Evolutionary conservation across 2,113 vertebrate genomes (phyloP), one percentile per base, ranked within the genome.

Genomic region (Rhinopomastus cyanomelas): DNA sequence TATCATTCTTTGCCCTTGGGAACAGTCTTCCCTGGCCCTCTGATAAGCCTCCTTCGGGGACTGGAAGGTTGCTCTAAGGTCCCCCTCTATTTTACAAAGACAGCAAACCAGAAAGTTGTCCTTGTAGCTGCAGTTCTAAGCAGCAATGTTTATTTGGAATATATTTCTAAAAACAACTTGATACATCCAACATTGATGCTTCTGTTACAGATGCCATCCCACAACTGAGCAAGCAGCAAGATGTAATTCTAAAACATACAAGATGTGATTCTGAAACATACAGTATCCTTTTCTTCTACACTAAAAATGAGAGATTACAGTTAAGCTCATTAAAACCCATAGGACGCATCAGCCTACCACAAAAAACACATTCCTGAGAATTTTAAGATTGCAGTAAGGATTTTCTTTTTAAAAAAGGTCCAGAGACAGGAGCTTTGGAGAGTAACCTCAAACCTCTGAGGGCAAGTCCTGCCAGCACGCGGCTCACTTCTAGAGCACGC

Each of bases 91-190:
- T 79, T 75, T 78, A 87, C 44, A 90, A 90, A 93, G 46, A 87
- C 55, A 75, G 42, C 29, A 80, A 88, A 76, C 8, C 27, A 76
- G 66, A 46, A 90, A 82, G 23, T 93, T 73, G 49, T 67, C 79
- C 82, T 67, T 80, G 34, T 62, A 89, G 89, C 87, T 87, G 92
- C 91, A 87, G 23, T 72, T 89, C 34, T 59, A 85, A 82, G 87
- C 89, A 94, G 87, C 89, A 39, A 74, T 68, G 48, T 94, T 95
- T 95, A 95, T 95, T 93, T 89, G 71, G 56, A 88, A 87, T 89
- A 32, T 83, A 66, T 94, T 89, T 93, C 82, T 93, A 85, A 88
- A 95, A 94, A 32, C 82, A 91, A 74, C 65, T 88, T 88, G 36
- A 61, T 92, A 90, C 84, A 92, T 57, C 84, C 78, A 79, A 92